phyloP scores from a whole-genome alignment of 1,140 invertebrate genomes.

The Orchesella cincta region DNA sequence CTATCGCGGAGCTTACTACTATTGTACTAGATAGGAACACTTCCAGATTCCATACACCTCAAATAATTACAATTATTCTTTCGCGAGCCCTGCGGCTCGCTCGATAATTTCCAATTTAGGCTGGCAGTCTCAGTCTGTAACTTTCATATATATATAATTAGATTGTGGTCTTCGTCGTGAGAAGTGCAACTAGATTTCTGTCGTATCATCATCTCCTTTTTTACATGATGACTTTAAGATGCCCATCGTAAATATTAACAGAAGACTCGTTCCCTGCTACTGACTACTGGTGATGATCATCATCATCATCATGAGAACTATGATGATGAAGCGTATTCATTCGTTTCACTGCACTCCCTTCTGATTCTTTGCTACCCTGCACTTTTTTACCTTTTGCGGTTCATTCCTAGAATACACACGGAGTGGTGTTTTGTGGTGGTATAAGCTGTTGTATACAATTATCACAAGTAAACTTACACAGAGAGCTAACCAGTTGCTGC shows the following conservation, averaged over 20 bases:
- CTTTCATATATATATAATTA: too few relatives aligned
- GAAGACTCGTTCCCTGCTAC: too few relatives aligned
- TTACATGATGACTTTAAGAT: background rate
- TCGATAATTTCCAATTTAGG: too few relatives aligned
- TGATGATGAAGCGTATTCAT: slow-evolving; percentile 19
- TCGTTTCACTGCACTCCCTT: slow-evolving; percentile 9
- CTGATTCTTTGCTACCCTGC: background rate
- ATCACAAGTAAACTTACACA: too few relatives aligned
- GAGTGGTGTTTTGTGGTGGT: background rate
- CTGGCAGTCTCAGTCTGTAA: too few relatives aligned
- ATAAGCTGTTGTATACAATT: too few relatives aligned
- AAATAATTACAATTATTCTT: too few relatives aligned
- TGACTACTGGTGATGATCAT: background rate
- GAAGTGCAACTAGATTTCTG: background rate
- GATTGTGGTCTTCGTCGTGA: background rate
- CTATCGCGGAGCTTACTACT: too few relatives aligned
- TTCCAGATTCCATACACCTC: too few relatives aligned
- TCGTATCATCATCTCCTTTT: background rate
- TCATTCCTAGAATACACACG: background rate
- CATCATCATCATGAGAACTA: background rate
- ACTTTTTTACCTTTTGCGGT: background rate
- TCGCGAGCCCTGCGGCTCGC: too few relatives aligned
- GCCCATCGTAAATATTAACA: too few relatives aligned
- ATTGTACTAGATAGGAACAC: too few relatives aligned
- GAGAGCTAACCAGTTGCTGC: background rate